Evolutionary conservation across 2,797 vertebrate species (phyloP).

Genomic region (Acrossocheilus fasciatus): DNA sequence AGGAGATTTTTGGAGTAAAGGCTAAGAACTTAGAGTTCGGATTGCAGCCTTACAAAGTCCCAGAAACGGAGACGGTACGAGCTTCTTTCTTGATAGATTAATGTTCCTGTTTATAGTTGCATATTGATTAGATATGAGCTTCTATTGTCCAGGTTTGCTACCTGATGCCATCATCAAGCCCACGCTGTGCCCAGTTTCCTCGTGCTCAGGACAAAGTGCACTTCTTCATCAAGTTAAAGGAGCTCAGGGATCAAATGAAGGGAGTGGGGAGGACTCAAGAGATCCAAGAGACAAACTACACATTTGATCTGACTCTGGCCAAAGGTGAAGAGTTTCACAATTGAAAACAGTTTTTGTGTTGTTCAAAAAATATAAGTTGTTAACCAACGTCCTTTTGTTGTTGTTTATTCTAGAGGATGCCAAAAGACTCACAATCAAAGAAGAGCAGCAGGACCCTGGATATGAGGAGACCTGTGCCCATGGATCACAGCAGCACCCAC

Average conservation of each 20-base stretch:
- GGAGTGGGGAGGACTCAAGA: slow-evolving; percentile 70
- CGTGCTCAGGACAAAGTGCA: slow-evolving; percentile 98
- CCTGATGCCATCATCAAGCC: slow-evolving; percentile 97
- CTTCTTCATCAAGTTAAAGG: slow-evolving; percentile 98
- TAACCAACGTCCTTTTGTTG: neutral
- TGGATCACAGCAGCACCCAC: slow-evolving; percentile 71
- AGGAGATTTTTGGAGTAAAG: slow-evolving; percentile 96
- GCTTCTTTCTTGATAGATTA: neutral
- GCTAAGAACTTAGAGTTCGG: slow-evolving; percentile 97
- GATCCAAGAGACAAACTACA: slow-evolving; percentile 86
- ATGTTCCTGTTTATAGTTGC: neutral
- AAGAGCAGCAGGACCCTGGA: slow-evolving; percentile 94
- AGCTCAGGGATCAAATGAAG: slow-evolving; percentile 91
- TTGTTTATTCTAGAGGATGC: slow-evolving; percentile 86
- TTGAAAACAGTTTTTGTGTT: neutral
- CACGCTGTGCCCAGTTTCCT: slow-evolving; percentile 97
- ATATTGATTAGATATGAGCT: neutral
- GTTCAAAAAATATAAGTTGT: neutral
- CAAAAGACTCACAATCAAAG: slow-evolving; percentile 94
- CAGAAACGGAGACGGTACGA: slow-evolving; percentile 93
- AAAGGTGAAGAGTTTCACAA: slow-evolving; percentile 82
- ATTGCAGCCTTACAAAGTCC: slow-evolving; percentile 95
- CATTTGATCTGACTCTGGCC: slow-evolving; percentile 89
- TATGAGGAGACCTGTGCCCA: slow-evolving; percentile 88
- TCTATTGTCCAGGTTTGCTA: slow-evolving; percentile 86